Conservation (phyloP, 2,888 invertebrate species). For the Clunio marinus region DNA sequence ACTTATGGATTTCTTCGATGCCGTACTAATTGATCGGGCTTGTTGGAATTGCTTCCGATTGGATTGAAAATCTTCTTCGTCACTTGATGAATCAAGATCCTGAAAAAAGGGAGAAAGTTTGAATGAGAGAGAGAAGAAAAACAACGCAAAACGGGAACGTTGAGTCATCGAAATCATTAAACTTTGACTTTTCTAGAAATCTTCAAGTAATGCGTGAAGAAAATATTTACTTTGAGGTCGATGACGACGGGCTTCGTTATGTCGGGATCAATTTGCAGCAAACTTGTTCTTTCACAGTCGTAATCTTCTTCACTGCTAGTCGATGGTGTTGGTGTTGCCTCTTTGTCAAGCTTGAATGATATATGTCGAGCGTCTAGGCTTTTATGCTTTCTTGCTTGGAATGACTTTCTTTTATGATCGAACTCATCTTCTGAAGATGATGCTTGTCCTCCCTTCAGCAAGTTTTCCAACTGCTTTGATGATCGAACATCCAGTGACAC, state of each 20-base stretch:
- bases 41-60: constrained; percentile 61
- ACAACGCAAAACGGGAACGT: too few species aligned
- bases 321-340: constrained; percentile 46
- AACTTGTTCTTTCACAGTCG: constrained; percentile 49
- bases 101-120: constrained; percentile 1
- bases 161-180: constrained; percentile 42
- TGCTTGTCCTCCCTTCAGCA: constrained; percentile 47
- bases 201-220: constrained; percentile 43
- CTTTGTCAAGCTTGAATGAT: constrained; percentile 51
- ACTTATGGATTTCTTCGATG: constrained; percentile 56
- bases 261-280: constrained; percentile 47
- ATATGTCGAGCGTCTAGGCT: constrained; percentile 51
- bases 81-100: constrained; percentile 42
- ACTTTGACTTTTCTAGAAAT: constrained; percentile 49
- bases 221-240: constrained; percentile 46
- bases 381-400: constrained; percentile 51
- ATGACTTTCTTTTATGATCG: constrained; percentile 50
- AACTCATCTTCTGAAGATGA: constrained; percentile 48
- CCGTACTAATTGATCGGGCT: constrained; percentile 59
- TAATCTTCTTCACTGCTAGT: constrained; percentile 49
- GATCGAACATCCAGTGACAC: constrained; percentile 51
- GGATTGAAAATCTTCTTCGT: constrained; percentile 56
- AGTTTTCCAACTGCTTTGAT: constrained; percentile 49
- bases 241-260: constrained; percentile 52
- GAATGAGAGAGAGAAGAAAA: not conserved